phyloP scores from a whole-genome alignment of 2,113 vertebrate genomes.

The Camelus bactrianus region DNA sequence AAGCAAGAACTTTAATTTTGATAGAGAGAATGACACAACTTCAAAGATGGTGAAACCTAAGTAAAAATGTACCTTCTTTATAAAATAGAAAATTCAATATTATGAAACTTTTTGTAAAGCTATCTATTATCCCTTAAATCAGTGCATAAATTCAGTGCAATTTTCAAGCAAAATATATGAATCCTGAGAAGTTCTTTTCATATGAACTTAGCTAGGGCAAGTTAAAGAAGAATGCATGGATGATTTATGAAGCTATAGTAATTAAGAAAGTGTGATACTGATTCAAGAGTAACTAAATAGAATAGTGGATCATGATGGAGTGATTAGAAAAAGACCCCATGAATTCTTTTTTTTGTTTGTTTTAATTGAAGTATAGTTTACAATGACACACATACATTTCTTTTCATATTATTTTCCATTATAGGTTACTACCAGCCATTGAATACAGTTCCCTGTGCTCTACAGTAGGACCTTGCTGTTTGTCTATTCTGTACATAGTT shows the following conservation, averaged over 20 bases:
- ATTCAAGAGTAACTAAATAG: not conserved
- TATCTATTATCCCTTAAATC: not conserved
- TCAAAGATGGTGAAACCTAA: not conserved
- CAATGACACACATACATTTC: too few relatives aligned
- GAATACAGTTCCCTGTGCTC: too few relatives aligned
- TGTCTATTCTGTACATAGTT: too few relatives aligned
- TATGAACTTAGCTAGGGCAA: not conserved
- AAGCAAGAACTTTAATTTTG: conserved; percentile 5
- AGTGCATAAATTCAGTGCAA: not conserved
- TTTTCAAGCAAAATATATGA: not conserved
- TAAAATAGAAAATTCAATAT: not conserved
- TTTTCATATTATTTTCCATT: too few relatives aligned
- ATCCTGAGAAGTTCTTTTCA: not conserved
- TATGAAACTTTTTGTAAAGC: not conserved
- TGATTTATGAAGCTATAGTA: not conserved
- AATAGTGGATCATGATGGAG: not conserved
- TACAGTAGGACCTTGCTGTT: too few relatives aligned
- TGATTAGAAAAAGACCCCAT: not conserved
- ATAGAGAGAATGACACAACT: not conserved
- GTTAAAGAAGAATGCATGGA: not conserved
- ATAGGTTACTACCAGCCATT: too few relatives aligned
- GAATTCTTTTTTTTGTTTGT: not conserved
- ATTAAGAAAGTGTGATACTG: not conserved
- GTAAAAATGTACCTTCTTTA: not conserved
- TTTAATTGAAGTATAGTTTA: too few relatives aligned